Percentiles rank a stretch among this genome's conserved stretches.
phyloP scores from a whole-genome alignment of 2,797 vertebrate genomes.

The Lagorchestes hirsutus region DNA sequence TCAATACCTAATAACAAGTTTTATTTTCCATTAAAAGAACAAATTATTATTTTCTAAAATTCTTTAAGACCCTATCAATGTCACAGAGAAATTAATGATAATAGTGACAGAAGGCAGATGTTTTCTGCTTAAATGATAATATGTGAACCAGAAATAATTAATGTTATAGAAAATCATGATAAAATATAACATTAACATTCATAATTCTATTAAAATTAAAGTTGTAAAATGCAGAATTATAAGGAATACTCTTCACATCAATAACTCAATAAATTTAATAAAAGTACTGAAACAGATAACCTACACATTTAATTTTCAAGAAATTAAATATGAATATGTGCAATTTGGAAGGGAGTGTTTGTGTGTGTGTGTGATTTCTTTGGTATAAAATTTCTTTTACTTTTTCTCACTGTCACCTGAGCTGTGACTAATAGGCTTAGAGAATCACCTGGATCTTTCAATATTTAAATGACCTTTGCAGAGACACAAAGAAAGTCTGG shows the following conservation, averaged over 20 bases:
- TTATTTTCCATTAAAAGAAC: not conserved
- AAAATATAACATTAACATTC: not conserved
- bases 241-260: not conserved
- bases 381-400: not conserved
- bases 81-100: not conserved
- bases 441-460: not conserved
- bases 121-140: not conserved
- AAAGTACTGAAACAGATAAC: not conserved
- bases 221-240: not conserved
- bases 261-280: not conserved
- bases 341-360: not conserved
- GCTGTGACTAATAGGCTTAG: not conserved
- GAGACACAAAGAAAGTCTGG: not conserved
- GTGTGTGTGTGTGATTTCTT: not conserved
- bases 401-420: not conserved
- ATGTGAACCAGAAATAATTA: not conserved
- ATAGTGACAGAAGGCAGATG: not conserved
- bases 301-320: not conserved
- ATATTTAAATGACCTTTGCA: not conserved
- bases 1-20: not conserved
- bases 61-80: not conserved
- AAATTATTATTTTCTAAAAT: not conserved
- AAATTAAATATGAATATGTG: not conserved
- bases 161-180: not conserved
- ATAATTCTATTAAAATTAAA: not conserved